phyloP scores from a whole-genome alignment of 2,888 invertebrate genomes.

The Synergus laeviventris region DNA sequence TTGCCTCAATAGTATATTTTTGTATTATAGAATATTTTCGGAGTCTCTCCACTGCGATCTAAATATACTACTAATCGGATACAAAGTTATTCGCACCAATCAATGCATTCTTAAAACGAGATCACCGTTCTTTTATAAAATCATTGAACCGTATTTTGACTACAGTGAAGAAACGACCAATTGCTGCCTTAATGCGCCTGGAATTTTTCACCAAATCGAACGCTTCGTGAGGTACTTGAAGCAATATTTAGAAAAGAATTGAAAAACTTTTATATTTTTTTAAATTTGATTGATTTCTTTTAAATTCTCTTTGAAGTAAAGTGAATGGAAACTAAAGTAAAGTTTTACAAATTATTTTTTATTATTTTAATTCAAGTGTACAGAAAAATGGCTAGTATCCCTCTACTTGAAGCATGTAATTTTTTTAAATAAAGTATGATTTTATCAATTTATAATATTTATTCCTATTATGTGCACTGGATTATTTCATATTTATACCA shows the following conservation, averaged over 20 bases:
- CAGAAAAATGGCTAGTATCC: background rate
- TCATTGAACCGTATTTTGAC: conserved; percentile 78
- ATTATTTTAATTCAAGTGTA: too few species aligned
- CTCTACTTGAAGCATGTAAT: background rate
- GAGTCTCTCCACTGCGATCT: conserved; percentile 81
- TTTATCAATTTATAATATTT: too few species aligned
- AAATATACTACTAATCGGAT: conserved; percentile 80
- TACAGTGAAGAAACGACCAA: conserved; percentile 77
- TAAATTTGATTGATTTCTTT: too few species aligned
- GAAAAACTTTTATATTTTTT: background rate
- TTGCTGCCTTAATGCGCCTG: conserved; percentile 77
- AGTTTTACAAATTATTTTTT: background rate
- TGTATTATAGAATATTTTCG: conserved; percentile 79
- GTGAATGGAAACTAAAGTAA: too few species aligned
- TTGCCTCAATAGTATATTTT: conserved; percentile 13
- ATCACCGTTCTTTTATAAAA: conserved; percentile 79
- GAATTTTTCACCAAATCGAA: conserved; percentile 76
- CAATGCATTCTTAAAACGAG: conserved; percentile 80
- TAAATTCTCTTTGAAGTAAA: too few species aligned
- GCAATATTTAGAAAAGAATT: conserved; percentile 5
- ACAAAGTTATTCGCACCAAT: conserved; percentile 80
- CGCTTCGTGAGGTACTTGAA: conserved; percentile 73
- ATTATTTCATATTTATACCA: too few species aligned
- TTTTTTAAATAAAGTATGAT: background rate
- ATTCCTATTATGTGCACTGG: too few species aligned